Base-by-base conservation (phyloP, 2,113 vertebrate genomes). In the Misgurnus mizolepis region DNA sequence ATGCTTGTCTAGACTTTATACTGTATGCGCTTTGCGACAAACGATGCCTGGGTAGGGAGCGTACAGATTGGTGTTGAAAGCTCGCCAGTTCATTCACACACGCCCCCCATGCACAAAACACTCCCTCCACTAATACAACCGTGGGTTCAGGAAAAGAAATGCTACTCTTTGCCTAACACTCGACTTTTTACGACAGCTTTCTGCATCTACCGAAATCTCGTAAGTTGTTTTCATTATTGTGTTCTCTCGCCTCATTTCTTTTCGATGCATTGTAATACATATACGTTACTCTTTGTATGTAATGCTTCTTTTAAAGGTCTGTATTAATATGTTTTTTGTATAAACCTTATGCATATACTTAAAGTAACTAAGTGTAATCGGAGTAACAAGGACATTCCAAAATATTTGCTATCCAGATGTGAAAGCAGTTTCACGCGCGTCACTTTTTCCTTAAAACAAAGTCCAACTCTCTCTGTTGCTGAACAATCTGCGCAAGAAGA, bases 331-430 rank as follows among this genome's bases (percentile, higher is more conserved):
- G 55, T 5, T n/a, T n/a, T 11, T n/a, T 56, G n/a, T 47, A 2
- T 47, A 65, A 39, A 17, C 49, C 8, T 50, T 9, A 14, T 4
- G 17, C 55, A 50, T 49, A 4, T 18, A 74, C 9, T 27, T 11
- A 5, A 12, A 14, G 14, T 5, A 53, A 53, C 12, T 15, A 11
- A 53, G 12, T 53, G 1, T 4, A 53, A 15, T 15, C 50, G n/a
- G 55, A 47, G 41, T 64, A 45, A 49, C 43, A 8, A 43, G 9
- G 12, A 50, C 11, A 58, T 43, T 8, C 50, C n/a, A 0, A 60
- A 73, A 60, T 60, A 60, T 68, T 68, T 72, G 70, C 56, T 47
- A 49, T 17, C 58, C 58, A 53, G 61, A 55, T 41, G 74, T 18
- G 61, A 55, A 77, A 10, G 47, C 17, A 60, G 8, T 39, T 22